Conservation (phyloP, 2,113 vertebrate genomes). For the Thomomys bottae region DNA sequence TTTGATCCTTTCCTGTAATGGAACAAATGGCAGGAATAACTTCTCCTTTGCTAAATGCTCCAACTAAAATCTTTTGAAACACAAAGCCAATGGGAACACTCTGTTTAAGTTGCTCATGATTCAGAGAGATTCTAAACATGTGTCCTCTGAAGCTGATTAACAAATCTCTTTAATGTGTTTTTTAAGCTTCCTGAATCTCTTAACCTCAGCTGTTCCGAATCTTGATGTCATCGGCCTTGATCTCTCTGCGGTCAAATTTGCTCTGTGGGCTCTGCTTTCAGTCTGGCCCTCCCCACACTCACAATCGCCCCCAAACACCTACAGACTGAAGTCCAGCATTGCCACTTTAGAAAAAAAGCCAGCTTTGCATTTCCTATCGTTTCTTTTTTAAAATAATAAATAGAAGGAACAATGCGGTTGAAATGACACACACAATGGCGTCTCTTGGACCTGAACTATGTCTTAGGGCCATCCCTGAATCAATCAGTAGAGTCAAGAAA, state of each 20-base stretch:
- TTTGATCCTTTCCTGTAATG: slow-evolving; percentile 10
- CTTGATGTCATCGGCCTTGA: slow-evolving; percentile 68
- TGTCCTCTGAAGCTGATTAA: slow-evolving; percentile 63
- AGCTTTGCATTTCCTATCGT: neutral
- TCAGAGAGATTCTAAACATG: slow-evolving; percentile 61
- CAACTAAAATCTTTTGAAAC: slow-evolving; percentile 34
- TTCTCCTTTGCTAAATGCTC: slow-evolving; percentile 5
- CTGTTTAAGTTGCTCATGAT: slow-evolving; percentile 25
- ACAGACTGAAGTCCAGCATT: neutral
- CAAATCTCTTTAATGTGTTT: slow-evolving; percentile 57
- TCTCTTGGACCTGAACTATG: neutral
- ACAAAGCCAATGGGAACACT: slow-evolving; percentile 37
- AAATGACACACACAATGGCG: neutral
- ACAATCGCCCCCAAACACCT: neutral
- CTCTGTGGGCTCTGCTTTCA: slow-evolving; percentile 14
- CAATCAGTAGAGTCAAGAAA: neutral
- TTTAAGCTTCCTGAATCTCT: slow-evolving; percentile 54
- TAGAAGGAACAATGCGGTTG: too few relatives aligned
- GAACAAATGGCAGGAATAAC: slow-evolving; percentile 26
- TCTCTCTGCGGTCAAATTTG: slow-evolving; percentile 37
- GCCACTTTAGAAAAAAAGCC: neutral
- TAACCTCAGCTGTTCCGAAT: slow-evolving; percentile 69
- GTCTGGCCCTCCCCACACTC: neutral
- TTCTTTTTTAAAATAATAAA: neutral
- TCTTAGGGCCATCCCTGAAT: neutral